phyloP scores from a whole-genome alignment of 2,888 invertebrate species.

The Gryllus longicercus region DNA sequence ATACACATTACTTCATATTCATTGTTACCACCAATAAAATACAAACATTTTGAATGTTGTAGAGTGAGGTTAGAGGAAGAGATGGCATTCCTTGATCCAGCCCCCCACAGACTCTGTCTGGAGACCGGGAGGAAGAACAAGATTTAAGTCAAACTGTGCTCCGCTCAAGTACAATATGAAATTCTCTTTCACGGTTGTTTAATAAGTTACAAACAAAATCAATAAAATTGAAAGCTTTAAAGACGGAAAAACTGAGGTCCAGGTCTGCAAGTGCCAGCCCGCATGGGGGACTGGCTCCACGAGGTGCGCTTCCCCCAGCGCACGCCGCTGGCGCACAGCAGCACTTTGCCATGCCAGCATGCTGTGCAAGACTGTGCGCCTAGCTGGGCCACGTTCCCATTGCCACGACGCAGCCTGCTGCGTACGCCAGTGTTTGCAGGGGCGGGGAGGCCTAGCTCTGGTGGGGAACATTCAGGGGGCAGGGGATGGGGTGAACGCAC shows the following conservation, averaged over 20 bases:
- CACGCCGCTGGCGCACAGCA: constrained; percentile 1
- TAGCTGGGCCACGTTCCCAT: constrained; percentile 29
- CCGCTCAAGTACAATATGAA: constrained; percentile 17
- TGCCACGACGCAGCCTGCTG: constrained; percentile 35
- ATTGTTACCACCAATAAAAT: constrained; percentile 11
- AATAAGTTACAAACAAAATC: constrained; percentile 10
- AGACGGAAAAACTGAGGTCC: constrained; percentile 17
- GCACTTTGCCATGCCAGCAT: constrained; percentile 17
- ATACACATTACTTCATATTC: constrained; percentile 11
- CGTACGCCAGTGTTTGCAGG: constrained; percentile 21
- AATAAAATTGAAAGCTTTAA: constrained; percentile 11
- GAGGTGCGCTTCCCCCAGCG: background rate
- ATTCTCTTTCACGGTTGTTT: background rate
- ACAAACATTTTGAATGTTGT: constrained; percentile 17
- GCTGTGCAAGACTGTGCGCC: constrained; percentile 4
- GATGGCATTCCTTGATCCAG: constrained; percentile 17
- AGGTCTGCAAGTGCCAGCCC: constrained; percentile 17
- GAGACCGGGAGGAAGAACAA: constrained; percentile 17
- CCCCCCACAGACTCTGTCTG: constrained; percentile 8
- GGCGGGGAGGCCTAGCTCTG: constrained; percentile 21
- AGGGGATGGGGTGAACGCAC: constrained; percentile 25
- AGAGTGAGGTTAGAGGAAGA: constrained; percentile 17
- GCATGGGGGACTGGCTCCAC: constrained; percentile 17
- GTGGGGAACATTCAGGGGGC: constrained; percentile 22
- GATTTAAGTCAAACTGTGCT: constrained; percentile 11